These are phyloP conservation scores for Pilophorus perplexus DNA, from an alignment of 2,888 invertebrate species.

Conservation along the genomic window DNA sequence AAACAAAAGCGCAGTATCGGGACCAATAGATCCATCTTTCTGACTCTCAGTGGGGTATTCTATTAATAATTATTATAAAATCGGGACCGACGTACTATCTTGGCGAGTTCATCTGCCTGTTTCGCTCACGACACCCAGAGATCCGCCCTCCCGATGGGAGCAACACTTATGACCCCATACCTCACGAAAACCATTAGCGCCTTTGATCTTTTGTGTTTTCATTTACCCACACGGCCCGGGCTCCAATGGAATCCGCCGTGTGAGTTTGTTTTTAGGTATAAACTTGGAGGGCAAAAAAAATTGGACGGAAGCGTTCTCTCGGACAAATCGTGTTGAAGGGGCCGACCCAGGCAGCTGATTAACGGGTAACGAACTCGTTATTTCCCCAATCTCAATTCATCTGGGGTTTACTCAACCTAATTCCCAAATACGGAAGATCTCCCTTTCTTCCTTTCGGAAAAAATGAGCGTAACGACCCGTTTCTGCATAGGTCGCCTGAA, in stretches of 20 bases:
- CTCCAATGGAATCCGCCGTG: too few species aligned
- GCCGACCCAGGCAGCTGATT: too few species aligned
- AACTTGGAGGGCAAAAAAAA: too few species aligned
- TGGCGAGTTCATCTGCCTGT: conserved; percentile 20
- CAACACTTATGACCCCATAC: conserved; percentile 26
- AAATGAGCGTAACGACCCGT: too few species aligned
- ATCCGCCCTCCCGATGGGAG: conserved; percentile 11
- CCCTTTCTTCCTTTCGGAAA: too few species aligned
- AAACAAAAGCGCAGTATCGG: conserved; percentile 27
- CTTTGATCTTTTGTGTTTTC: conserved; percentile 28
- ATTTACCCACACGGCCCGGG: conserved; percentile 35
- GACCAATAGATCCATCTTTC: conserved; percentile 28
- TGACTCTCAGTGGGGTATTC: conserved; percentile 19
- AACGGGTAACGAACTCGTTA: too few species aligned
- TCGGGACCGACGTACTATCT: conserved; percentile 28
- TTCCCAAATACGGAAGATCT: too few species aligned
- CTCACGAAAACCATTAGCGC: conserved; percentile 39
- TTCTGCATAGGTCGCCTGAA: too few species aligned
- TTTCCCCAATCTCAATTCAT: too few species aligned
- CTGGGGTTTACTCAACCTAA: too few species aligned
- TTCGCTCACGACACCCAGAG: conserved; percentile 30
- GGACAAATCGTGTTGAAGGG: too few species aligned
- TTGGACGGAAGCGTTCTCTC: too few species aligned
- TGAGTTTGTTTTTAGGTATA: conserved; percentile 21
- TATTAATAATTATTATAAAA: conserved; percentile 38